Conservation (phyloP, 2,797 vertebrate species). For the Labroides dimidiatus region DNA sequence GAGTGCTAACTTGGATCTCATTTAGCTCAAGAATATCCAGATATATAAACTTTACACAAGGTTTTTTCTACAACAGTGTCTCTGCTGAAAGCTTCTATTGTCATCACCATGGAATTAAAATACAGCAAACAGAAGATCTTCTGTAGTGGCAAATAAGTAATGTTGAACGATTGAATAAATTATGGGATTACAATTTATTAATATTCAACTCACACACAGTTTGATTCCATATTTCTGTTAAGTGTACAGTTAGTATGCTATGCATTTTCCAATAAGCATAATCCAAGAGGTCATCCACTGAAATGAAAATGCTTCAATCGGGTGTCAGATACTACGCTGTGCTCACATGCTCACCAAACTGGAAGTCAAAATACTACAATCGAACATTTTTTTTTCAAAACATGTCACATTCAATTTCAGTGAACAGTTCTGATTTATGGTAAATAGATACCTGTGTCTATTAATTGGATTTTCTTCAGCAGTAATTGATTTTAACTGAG, state of each 20-base stretch:
- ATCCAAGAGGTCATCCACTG: background rate
- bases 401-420: background rate
- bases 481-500: slow-evolving; percentile 1
- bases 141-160: background rate
- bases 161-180: background rate
- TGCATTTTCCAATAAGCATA: background rate
- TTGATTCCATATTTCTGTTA: background rate
- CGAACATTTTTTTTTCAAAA: background rate
- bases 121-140: background rate
- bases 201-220: background rate
- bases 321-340: too few relatives aligned
- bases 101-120: background rate
- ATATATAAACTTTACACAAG: background rate
- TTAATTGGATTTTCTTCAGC: background rate
- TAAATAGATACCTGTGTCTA: background rate
- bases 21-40: too few relatives aligned
- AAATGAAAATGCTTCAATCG: too few relatives aligned
- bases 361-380: too few relatives aligned
- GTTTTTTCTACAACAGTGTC: background rate
- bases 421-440: background rate
- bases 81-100: background rate
- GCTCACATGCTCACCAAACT: too few relatives aligned
- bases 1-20: too few relatives aligned
- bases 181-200: too few relatives aligned
- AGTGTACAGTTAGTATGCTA: too few relatives aligned